phyloP scores from a whole-genome alignment of 1,140 invertebrate species.

The Apis cerana region DNA sequence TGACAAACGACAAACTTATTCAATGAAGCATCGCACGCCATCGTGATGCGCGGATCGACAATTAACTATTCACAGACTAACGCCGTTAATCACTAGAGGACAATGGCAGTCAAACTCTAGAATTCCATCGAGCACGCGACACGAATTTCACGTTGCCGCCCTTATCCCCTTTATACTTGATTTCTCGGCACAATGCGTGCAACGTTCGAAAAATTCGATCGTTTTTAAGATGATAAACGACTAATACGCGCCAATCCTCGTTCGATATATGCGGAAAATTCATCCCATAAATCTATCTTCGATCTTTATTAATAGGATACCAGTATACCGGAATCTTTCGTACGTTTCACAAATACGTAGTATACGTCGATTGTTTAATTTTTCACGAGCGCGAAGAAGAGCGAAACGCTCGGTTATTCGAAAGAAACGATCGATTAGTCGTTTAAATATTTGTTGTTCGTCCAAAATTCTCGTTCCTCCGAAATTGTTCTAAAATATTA shows the following conservation, averaged over 20 bases:
- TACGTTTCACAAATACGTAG: not conserved
- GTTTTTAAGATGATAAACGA: not conserved
- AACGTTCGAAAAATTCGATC: not conserved
- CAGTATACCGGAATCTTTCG: no score
- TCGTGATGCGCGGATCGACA: not conserved
- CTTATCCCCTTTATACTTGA: no score
- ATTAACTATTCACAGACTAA: conserved; percentile 16
- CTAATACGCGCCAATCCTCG: no score
- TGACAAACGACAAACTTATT: not conserved
- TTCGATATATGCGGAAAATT: not conserved
- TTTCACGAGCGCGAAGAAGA: conserved; percentile 1
- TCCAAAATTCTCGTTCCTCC: no score
- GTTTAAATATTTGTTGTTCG: not conserved
- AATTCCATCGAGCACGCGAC: not conserved
- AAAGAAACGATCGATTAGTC: not conserved
- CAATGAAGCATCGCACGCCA: not conserved
- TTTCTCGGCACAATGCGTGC: not conserved
- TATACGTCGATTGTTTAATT: not conserved
- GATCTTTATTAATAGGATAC: not conserved
- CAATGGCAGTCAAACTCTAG: not conserved
- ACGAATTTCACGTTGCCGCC: not conserved
- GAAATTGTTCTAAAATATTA: not conserved
- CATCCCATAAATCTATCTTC: not conserved
- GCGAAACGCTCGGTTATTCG: no score
- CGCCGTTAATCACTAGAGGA: conserved; percentile 8